Conservation (phyloP, 2,888 invertebrate genomes). For the Trisateles emortualis region DNA sequence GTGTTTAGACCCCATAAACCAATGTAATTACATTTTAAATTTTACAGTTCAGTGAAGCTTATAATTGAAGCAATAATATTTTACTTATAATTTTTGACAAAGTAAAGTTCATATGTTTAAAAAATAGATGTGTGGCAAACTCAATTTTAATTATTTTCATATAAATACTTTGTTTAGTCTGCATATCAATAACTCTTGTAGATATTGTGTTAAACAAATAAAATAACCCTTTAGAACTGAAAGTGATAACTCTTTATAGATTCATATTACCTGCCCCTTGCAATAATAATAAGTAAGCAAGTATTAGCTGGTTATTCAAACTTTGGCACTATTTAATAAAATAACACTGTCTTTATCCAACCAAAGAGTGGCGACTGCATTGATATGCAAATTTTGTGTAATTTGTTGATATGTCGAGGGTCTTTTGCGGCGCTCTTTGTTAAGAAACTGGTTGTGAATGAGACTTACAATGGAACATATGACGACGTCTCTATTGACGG, state of each 20-base stretch:
- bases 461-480: constrained; percentile 73
- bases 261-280: constrained; percentile 46
- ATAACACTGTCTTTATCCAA: constrained; percentile 71
- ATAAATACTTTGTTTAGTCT: too few species aligned
- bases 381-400: constrained; percentile 84
- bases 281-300: constrained; percentile 56
- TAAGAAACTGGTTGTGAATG: constrained; percentile 74
- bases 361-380: constrained; percentile 66
- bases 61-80: too few species aligned
- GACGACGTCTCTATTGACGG: constrained; percentile 78
- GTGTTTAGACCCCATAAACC: too few species aligned
- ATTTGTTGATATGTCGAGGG: constrained; percentile 86
- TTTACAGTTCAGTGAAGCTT: too few species aligned
- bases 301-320: constrained; percentile 61
- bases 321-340: constrained; percentile 76
- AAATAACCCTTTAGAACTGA: constrained; percentile 15
- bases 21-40: too few species aligned
- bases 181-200: not conserved
- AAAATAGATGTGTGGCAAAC: too few species aligned
- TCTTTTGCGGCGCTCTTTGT: constrained; percentile 84
- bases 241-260: constrained; percentile 26
- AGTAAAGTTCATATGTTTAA: too few species aligned
- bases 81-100: too few species aligned
- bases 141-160: too few species aligned
- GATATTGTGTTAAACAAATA: not conserved